Evolutionary conservation across 2,797 vertebrate species (phyloP).

Genomic region (Synaphobranchus kaupii): DNA sequence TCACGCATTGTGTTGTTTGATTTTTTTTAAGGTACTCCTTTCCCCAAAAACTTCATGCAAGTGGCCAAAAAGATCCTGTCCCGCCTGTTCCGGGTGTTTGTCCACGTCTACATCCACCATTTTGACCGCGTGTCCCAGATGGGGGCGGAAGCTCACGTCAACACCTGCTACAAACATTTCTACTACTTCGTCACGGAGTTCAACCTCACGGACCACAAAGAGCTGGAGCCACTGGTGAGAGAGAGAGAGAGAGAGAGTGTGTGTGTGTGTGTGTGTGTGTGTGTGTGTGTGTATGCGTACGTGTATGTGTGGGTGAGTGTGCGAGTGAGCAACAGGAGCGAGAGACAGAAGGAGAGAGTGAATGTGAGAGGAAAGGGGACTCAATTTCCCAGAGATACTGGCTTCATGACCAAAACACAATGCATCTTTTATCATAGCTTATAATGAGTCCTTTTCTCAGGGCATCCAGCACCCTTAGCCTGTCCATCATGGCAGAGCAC

Average conservation of each 20-base stretch:
- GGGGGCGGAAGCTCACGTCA: conserved; percentile 96
- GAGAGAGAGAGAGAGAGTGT: not conserved
- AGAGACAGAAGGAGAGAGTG: not conserved
- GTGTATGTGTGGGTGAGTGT: not conserved
- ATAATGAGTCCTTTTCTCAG: not conserved
- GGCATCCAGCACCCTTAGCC: not conserved
- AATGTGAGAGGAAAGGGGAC: not conserved
- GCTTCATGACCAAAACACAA: not conserved
- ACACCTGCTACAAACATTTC: conserved; percentile 99
- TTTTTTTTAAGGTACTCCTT: conserved; percentile 86
- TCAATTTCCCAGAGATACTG: not conserved
- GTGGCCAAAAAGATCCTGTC: conserved; percentile 96
- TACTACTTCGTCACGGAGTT: conserved; percentile 96
- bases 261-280: not conserved
- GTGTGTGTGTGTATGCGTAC: not conserved
- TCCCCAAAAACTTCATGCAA: conserved; percentile 95
- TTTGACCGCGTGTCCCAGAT: conserved; percentile 94
- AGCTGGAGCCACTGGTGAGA: conserved; percentile 94
- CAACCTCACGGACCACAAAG: conserved; percentile 93
- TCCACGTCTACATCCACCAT: conserved; percentile 98
- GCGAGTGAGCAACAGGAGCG: not conserved
- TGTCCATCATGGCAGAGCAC: not conserved
- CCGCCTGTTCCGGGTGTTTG: conserved; percentile 94
- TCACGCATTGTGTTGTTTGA: not conserved
- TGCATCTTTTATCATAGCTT: not conserved